Base-by-base conservation (phyloP, 2,888 invertebrate genomes). In the Nemurella pictetii region DNA sequence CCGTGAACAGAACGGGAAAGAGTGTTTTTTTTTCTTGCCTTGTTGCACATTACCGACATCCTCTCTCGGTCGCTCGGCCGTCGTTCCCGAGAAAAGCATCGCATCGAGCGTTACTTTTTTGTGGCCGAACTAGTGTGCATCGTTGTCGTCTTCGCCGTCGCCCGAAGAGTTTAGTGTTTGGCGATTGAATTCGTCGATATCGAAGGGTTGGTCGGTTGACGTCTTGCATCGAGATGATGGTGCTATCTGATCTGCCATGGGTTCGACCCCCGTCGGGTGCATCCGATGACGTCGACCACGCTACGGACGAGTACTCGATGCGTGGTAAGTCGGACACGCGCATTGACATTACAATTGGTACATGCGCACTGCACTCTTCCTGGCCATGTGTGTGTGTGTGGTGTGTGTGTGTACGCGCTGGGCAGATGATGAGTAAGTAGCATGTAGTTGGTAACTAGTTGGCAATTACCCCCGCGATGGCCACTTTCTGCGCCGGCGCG, bases 181-280 rank as follows among this genome's bases (percentile, higher is more conserved):
- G 15, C 55, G 55, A 55, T 12, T 20, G 55, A n/a, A n/a, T n/a
- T n/a, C n/a, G n/a, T n/a, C n/a, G n/a, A n/a, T n/a, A n/a, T n/a
- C n/a, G n/a, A n/a, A n/a, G n/a, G n/a, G n/a, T n/a, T n/a, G n/a
- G n/a, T n/a, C n/a, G 27, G 75, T 78, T 20, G 78, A 78, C 30
- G 30, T 7, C 28, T 29, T 12, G 30, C 78, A 3, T 28, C n/a
- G 28, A 28, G 28, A 78, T 78, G 78, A 78, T 78, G 78, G 78
- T 78, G 29, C 78, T 78, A 30, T 78, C 78, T n/a, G 78, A 78
- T 29, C n/a, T 78, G 3, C 78, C 78, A 30, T 78, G 78, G 78
- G 78, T 78, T 5, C 28, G 78, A 78, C 75, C 26, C 75, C 75
- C 27, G 9, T 29, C 78, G 78, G 30, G 30, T 7, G n/a, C 78